A percentile compares a stretch with the other conserved stretches of the same genome.
Evolutionary conservation across 2,888 invertebrate species (phyloP).

Genomic region (Cosmia trapezina): DNA sequence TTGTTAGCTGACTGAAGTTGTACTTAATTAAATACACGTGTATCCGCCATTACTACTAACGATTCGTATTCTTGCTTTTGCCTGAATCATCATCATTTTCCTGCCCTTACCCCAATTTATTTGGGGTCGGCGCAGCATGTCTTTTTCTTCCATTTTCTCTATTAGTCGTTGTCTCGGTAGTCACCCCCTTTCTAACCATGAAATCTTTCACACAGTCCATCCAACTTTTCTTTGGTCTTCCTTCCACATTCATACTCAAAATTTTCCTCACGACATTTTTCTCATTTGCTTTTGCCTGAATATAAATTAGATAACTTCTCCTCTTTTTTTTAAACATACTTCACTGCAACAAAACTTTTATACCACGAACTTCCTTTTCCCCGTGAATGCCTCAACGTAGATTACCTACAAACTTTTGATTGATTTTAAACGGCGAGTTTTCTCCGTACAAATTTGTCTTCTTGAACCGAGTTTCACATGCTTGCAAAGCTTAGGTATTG

Average conservation of each 20-base stretch:
- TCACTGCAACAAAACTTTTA: neutral
- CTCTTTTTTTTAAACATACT: neutral
- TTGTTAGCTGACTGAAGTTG: constrained; percentile 46
- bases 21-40: constrained; percentile 26
- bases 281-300: neutral
- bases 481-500: neutral
- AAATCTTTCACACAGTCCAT: too few species aligned
- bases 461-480: neutral
- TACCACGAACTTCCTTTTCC: neutral
- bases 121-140: too few species aligned
- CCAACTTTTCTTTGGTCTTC: too few species aligned
- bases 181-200: too few species aligned
- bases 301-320: neutral
- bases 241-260: too few species aligned
- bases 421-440: neutral
- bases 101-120: too few species aligned
- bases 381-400: neutral
- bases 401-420: neutral
- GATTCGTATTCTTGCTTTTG: constrained; percentile 3
- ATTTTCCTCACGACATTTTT: too few species aligned
- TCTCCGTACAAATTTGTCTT: neutral
- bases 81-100: too few species aligned
- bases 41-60: constrained; percentile 1
- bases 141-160: too few species aligned
- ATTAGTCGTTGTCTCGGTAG: too few species aligned